Evolutionary conservation across 2,113 vertebrate species (phyloP), one percentile per base, ranked within the genome.

Genomic region (Acanthisitta chloris): DNA sequence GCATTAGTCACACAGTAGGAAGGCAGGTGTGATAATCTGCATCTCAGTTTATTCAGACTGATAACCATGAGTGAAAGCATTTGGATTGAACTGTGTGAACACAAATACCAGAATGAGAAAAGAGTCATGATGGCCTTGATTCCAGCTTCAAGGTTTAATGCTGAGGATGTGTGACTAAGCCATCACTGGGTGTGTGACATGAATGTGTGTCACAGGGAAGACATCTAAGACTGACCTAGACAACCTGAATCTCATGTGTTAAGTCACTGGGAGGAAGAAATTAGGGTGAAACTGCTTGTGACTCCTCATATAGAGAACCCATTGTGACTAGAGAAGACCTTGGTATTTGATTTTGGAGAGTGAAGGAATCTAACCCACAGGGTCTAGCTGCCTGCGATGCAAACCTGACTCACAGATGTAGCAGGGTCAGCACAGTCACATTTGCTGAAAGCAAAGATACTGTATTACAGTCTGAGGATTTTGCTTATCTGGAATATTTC

Each of bases 401-500:
- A 86, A 74, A 92, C 69, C 40, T 94, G 85, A 70, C 76, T 94
- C 70, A 80, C 26, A 34, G 43, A 66, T 71, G 29, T 40, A 52
- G 31, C 67, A 72, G 61, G 71, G 36, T 74, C 85, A 90, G 66
- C 72, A 49, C n/a, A 84, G 80, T 43, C 81, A 67, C 24, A 8
- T 86, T 81, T 86, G 59, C 82, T 93, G 86, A 96, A 92, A 94
- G 61, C 69, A 93, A 88, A 88, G 90, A 64, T 87, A 45, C 55
- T 82, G n/a, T 78, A 81, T 88, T 90, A 85, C 88, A 72, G 88
- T 92, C 67, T 92, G 86, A 90, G 59, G 82, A 94, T 90, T 97
- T 96, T 94, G 94, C 92, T 93, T 97, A 96, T 96, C 92, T 96
- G 86, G 90, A 94, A 86, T 95, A 70, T 92, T 96, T 95, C 85